A percentile compares a stretch with the other conserved stretches of the same genome.
Conservation (phyloP, 64 coral and sea anemone species). For the Pocillopora damicornis region DNA sequence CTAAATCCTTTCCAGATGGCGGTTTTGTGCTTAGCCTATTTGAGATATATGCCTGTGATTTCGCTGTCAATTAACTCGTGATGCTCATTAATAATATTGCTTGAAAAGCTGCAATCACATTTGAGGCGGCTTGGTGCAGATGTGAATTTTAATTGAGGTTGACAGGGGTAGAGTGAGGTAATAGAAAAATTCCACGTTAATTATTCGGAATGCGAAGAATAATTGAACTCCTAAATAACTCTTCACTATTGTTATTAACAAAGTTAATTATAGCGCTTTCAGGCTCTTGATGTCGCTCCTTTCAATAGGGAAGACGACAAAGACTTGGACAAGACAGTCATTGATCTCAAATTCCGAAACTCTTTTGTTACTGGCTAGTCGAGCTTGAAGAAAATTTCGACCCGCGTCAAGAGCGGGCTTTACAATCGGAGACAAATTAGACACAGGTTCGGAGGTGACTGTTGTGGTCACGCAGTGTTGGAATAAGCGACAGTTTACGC, state of each 20-base stretch:
- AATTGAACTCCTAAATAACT: neutral
- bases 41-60: neutral
- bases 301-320: constrained; percentile 7
- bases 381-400: constrained; percentile 6
- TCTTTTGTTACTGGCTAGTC: constrained; percentile 7
- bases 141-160: neutral
- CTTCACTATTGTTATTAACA: neutral
- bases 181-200: neutral
- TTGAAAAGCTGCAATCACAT: neutral
- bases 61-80: neutral
- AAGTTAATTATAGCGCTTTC: constrained; percentile 21
- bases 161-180: neutral
- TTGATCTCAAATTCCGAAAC: constrained; percentile 15
- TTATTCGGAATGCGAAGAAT: neutral
- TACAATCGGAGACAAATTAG: neutral
- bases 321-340: neutral
- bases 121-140: neutral
- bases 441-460: neutral
- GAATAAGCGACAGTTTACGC: neutral
- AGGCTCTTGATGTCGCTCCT: constrained; percentile 11
- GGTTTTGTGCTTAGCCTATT: neutral
- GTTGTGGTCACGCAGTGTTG: neutral
- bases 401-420: neutral
- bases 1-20: neutral
- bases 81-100: neutral